Percentiles rank a stretch among this genome's conserved stretches.
Evolutionary conservation across 2,113 vertebrate species (phyloP).

Genomic region (Xenopus laevis): DNA sequence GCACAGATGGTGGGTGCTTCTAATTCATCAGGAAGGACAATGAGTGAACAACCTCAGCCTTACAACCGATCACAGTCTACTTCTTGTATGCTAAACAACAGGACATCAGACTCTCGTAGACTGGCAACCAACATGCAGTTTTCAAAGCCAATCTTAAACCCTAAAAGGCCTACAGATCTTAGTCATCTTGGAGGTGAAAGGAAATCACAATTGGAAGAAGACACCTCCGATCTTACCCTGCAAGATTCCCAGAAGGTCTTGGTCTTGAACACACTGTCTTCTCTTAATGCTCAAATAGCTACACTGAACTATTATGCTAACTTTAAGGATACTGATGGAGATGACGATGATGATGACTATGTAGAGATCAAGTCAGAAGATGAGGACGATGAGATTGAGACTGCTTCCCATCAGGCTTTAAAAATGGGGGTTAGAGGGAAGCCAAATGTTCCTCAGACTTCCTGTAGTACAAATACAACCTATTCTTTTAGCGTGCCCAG

Average conservation of each 20-base stretch:
- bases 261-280: slow-evolving; percentile 73
- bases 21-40: slow-evolving; percentile 72
- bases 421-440: slow-evolving; percentile 25
- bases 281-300: slow-evolving; percentile 76
- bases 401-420: slow-evolving; percentile 40
- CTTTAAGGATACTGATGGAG: slow-evolving; percentile 87
- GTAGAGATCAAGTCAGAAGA: slow-evolving; percentile 97
- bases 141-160: slow-evolving; percentile 38
- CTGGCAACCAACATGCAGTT: slow-evolving; percentile 55
- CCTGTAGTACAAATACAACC: slow-evolving; percentile 45
- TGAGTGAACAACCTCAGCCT: slow-evolving; percentile 58
- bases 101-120: slow-evolving; percentile 60
- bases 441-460: slow-evolving; percentile 39
- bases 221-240: slow-evolving; percentile 80
- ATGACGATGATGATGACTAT: slow-evolving; percentile 82
- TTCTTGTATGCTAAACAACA: slow-evolving; percentile 64
- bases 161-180: slow-evolving; percentile 53
- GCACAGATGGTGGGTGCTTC: slow-evolving; percentile 69
- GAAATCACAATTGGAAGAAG: slow-evolving; percentile 54
- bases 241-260: slow-evolving; percentile 89
- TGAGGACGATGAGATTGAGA: slow-evolving; percentile 66
- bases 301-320: slow-evolving; percentile 91
- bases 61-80: slow-evolving; percentile 73
- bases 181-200: slow-evolving; percentile 30
- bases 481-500: slow-evolving; percentile 60